Conservation (phyloP, 2,797 vertebrate genomes). For the Sebastes melanostomus region DNA sequence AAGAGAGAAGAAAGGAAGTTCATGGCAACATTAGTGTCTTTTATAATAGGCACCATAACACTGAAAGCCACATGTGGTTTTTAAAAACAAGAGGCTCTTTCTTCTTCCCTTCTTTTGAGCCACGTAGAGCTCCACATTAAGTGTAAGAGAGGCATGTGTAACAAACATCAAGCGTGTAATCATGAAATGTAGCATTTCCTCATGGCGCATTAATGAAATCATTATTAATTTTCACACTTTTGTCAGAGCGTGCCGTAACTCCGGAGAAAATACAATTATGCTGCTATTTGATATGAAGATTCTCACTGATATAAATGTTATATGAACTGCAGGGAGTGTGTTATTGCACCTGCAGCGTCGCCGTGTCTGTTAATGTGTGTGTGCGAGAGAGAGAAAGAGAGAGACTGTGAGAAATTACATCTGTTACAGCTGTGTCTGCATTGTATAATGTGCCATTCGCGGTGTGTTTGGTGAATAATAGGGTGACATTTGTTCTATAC, state of each 20-base stretch:
- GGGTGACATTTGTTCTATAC: conserved; percentile 40
- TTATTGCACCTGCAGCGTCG: conserved; percentile 40
- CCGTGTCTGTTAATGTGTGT: neutral
- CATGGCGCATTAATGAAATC: conserved; percentile 9
- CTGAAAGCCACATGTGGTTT: conserved; percentile 23
- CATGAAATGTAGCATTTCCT: conserved; percentile 3
- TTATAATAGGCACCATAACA: conserved; percentile 15
- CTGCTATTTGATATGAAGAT: conserved; percentile 20
- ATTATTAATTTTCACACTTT: neutral
- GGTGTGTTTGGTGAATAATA: conserved; percentile 6
- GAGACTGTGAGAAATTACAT: conserved; percentile 10
- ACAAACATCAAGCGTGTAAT: conserved; percentile 17
- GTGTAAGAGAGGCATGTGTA: neutral
- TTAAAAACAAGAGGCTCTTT: conserved; percentile 13
- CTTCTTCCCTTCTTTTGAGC: conserved; percentile 25
- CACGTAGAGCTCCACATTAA: neutral
- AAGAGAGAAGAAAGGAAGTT: conserved; percentile 22
- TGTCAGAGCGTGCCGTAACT: neutral
- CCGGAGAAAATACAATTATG: conserved; percentile 13
- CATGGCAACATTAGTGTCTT: conserved; percentile 37
- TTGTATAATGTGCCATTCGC: conserved; percentile 14
- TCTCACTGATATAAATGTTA: conserved; percentile 35
- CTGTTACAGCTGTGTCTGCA: conserved; percentile 17
- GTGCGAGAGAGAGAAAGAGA: neutral
- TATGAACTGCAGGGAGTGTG: conserved; percentile 11